phyloP scores from a whole-genome alignment of 1,140 invertebrate species.

The Euura saliciscinereae region DNA sequence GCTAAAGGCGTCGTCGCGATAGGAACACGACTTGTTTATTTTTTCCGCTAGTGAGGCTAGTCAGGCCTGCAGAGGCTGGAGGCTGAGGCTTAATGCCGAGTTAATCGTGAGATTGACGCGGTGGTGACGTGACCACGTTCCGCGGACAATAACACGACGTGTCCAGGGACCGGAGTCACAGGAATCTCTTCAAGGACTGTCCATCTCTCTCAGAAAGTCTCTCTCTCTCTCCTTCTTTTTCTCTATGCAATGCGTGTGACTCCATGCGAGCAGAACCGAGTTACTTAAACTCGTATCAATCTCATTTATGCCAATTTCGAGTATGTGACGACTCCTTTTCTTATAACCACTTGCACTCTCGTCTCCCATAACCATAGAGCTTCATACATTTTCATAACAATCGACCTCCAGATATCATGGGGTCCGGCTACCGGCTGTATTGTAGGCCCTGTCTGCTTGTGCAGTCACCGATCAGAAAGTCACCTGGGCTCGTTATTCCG shows the following conservation, averaged over 20 bases:
- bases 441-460: no score
- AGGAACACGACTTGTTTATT: neutral
- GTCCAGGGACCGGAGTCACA: neutral
- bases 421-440: neutral
- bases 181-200: neutral
- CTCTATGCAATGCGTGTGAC: no score
- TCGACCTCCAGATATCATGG: neutral
- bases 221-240: neutral
- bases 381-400: neutral
- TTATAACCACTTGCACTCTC: neutral
- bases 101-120: conserved; percentile 7
- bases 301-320: conserved; percentile 60
- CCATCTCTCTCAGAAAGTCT: neutral
- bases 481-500: no score
- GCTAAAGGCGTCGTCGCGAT: neutral
- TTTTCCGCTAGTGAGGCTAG: neutral
- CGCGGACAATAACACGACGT: neutral
- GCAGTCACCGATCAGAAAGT: no score
- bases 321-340: conserved; percentile 29
- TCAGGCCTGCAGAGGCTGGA: no score
- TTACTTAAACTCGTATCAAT: conserved; percentile 61
- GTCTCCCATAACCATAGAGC: neutral
- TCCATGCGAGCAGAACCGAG: conserved; percentile 31
- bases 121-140: neutral
- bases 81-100: neutral